Conservation (phyloP, 2,888 invertebrate genomes). For the Ganaspis brasiliensis region DNA sequence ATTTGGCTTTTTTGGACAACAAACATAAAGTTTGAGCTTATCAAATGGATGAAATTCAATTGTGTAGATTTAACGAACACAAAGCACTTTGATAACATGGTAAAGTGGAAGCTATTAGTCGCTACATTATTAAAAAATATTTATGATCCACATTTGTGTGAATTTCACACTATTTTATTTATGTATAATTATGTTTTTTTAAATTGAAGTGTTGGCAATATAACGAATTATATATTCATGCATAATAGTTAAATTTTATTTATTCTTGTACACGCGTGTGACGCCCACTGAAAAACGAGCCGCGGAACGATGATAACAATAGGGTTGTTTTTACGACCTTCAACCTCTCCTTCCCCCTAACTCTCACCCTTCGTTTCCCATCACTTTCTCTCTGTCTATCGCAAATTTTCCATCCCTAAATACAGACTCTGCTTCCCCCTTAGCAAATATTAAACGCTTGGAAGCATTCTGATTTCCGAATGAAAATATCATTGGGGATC, state of each 20-base stretch:
- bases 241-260: not conserved
- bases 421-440: conserved; percentile 53
- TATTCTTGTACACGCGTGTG: not conserved
- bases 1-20: too few species aligned
- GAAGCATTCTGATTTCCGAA: conserved; percentile 67
- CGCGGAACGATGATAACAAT: conserved; percentile 74
- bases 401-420: conserved; percentile 36
- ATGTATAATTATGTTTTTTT: too few species aligned
- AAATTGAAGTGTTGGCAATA: too few species aligned
- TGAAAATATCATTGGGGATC: conserved; percentile 70
- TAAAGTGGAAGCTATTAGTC: too few species aligned
- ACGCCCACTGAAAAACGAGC: conserved; percentile 73
- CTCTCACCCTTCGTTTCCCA: conserved; percentile 15
- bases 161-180: too few species aligned
- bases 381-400: conserved; percentile 51
- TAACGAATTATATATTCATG: not conserved
- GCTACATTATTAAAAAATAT: too few species aligned
- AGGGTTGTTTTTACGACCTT: conserved; percentile 76
- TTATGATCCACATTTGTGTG: too few species aligned
- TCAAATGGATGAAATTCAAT: too few species aligned
- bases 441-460: conserved; percentile 77
- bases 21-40: too few species aligned
- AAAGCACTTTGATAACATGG: too few species aligned
- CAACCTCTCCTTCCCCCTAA: conserved; percentile 51
- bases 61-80: too few species aligned